Percentiles rank a stretch among this genome's conserved stretches.
Evolutionary conservation across 1,140 invertebrate species (phyloP).

Genomic region (Mya arenaria): DNA sequence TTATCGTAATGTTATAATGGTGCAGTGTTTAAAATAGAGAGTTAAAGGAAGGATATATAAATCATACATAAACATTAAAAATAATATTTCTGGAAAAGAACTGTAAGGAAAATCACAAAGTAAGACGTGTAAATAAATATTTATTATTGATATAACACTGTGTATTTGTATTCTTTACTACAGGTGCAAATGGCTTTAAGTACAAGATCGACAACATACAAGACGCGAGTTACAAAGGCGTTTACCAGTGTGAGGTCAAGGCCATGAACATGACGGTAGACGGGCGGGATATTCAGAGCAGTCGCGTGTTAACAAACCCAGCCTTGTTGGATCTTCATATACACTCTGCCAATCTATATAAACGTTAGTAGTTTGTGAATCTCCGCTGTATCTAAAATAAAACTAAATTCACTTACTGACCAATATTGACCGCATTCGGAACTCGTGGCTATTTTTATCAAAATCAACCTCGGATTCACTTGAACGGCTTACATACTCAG

Average conservation of each 20-base stretch:
- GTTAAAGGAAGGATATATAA: no score
- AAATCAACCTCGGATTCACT: no score
- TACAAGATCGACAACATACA: conserved; percentile 44
- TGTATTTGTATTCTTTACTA: background rate
- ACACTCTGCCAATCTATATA: background rate
- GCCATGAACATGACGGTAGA: background rate
- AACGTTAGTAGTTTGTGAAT: conserved; percentile 7
- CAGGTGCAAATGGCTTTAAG: conserved; percentile 20
- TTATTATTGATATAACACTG: background rate
- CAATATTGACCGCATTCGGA: background rate
- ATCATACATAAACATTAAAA: no score
- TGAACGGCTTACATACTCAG: no score
- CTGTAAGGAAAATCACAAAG: no score
- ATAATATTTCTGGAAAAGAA: no score
- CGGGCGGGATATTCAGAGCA: background rate
- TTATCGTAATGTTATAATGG: no score
- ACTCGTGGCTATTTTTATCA: no score
- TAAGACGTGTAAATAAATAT: no score
- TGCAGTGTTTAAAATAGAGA: no score
- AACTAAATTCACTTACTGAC: conserved; percentile 2
- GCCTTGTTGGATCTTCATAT: no score
- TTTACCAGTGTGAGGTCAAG: conserved; percentile 48
- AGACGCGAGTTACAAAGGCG: conserved; percentile 1
- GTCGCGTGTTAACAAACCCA: background rate
- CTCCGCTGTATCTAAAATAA: conserved; percentile 23